Evolutionary conservation across 1,140 invertebrate genomes (phyloP), one percentile per base, ranked within the genome.

Genomic region (Diuraphis noxia): DNA sequence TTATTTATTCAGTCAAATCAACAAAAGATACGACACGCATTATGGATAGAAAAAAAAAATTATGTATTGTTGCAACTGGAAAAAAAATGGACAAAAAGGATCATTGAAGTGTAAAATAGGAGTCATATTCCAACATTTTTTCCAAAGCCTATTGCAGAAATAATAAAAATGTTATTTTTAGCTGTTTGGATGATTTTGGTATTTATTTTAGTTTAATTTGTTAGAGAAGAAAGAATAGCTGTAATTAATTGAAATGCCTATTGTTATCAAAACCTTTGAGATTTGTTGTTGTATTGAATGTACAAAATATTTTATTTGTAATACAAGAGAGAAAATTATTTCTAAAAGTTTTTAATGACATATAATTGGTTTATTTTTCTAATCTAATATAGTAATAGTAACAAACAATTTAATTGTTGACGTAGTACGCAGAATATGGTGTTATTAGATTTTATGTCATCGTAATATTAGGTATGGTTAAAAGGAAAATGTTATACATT

Each of bases 91-190:
- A 49, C 30, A 36, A 49, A 86, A 49, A 49, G n/a, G 23, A 49
- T 34, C 43, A 86, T 86, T 86, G 43, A 49, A 86, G 84, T 49
- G 41, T 21, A 86, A 86, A 86, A 46, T n/a, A 19, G 17, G 43
- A 86, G 30, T 36, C 43, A 86, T 49, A 86, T 49, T 86, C 41
- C 41, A 19, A 84, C 41, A n/a, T 43, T 86, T 86, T 86, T 86
- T 36, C 34, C 34, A 34, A 86, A 86, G 84, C 84, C 41, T 86
- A 86, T 86, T 86, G 43, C 84, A 49, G 41, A 17, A 86, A 86
- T 86, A 86, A 86, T 86, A 43, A 49, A 86, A 86, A 86, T 86
- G 43, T 86, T 86, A 86, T 49, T 86, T 86, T 9, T 86, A 86
- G 41, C 36, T 21, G 19, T 86, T 49, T 43, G 30, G 43, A 49